These are phyloP conservation scores for Spialia ferax DNA, from an alignment of 2,888 invertebrate species.

Conservation along the genomic window DNA sequence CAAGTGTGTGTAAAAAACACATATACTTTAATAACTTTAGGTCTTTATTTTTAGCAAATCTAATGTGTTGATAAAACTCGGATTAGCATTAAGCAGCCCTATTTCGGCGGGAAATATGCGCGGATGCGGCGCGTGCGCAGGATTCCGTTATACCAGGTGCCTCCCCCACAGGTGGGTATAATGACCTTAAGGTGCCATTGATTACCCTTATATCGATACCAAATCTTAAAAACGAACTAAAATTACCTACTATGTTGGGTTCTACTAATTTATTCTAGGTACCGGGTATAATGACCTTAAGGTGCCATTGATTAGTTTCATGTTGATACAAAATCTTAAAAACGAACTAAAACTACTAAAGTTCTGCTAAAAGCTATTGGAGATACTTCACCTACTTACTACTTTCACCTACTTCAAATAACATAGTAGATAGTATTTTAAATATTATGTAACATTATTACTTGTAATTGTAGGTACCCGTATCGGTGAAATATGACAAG, in stretches of 20 bases:
- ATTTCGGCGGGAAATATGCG: conserved; percentile 24
- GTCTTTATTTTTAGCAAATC: background rate
- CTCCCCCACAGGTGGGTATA: conserved; percentile 41
- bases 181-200: conserved; percentile 41
- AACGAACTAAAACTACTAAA: background rate
- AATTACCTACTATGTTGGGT: background rate
- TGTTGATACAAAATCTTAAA: conserved; percentile 5
- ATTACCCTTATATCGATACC: background rate
- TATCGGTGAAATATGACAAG: no score
- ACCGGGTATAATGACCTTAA: conserved; percentile 43
- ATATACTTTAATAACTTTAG: no score
- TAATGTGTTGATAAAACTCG: background rate
- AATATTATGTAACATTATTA: no score
- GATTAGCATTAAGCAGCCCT: conserved; percentile 15
- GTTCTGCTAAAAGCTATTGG: no score
- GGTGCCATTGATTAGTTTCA: conserved; percentile 15
- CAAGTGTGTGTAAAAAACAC: no score
- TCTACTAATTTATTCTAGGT: conserved; percentile 41
- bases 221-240: background rate
- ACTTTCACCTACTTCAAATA: no score
- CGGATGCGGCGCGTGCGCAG: conserved; percentile 29
- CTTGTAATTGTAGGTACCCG: no score
- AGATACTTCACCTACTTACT: no score
- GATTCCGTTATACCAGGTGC: conserved; percentile 42
- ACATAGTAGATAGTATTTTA: no score